phyloP scores from a whole-genome alignment of 2,113 vertebrate genomes.

The Gallinago undulata region DNA sequence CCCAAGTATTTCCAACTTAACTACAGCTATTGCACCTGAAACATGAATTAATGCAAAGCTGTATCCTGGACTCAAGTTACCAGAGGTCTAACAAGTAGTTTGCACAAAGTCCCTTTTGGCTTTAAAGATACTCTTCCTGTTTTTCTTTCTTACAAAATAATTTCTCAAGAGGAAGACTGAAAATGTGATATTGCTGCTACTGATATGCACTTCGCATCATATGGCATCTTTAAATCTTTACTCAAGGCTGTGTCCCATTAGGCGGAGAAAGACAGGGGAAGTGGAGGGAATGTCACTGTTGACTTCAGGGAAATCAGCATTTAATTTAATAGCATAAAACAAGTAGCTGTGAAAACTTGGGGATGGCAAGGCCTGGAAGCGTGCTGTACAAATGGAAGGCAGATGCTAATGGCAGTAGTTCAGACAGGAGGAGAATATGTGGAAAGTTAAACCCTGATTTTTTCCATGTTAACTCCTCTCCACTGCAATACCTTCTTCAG shows the following conservation, averaged over 20 bases:
- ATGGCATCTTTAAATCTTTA: not conserved
- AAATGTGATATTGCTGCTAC: not conserved
- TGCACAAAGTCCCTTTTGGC: not conserved
- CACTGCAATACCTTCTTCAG: not conserved
- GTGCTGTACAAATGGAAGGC: not conserved
- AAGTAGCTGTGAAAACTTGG: not conserved
- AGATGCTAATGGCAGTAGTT: not conserved
- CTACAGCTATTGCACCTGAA: not conserved
- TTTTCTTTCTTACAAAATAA: not conserved
- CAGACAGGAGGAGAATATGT: not conserved
- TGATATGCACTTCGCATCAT: not conserved
- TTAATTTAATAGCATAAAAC: conserved; percentile 22
- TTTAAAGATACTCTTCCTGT: not conserved
- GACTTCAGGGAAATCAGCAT: not conserved
- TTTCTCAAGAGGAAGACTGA: not conserved
- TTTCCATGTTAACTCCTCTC: not conserved
- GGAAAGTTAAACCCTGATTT: not conserved
- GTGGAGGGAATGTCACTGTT: not conserved
- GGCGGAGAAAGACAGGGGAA: not conserved
- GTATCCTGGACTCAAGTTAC: not conserved
- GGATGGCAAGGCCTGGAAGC: not conserved
- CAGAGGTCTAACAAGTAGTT: not conserved
- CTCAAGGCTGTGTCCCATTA: not conserved
- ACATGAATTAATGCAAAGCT: not conserved
- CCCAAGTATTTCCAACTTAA: not conserved